A percentile compares a stretch with the other conserved stretches of the same genome.
Conservation (phyloP, 2,797 vertebrate species). For the Apogon talboti region DNA sequence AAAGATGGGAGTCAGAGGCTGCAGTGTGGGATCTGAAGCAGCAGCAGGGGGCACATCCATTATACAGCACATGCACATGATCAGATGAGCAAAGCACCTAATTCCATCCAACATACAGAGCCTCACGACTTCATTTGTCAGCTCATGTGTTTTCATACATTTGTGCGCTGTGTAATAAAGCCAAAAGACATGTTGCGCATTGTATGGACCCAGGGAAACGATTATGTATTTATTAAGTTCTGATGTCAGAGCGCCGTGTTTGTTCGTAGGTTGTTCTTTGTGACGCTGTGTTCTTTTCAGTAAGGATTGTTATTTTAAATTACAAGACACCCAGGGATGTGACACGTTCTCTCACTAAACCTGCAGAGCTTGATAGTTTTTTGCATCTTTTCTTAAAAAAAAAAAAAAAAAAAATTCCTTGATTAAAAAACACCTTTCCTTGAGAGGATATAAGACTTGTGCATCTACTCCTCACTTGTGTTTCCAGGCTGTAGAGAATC, state of each 20-base stretch:
- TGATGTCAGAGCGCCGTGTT: slow-evolving; percentile 19
- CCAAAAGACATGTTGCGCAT: slow-evolving; percentile 3
- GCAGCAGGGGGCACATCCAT: slow-evolving; percentile 70
- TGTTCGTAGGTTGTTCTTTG: slow-evolving; percentile 2
- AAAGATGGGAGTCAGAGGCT: slow-evolving; percentile 39
- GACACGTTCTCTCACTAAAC: not conserved
- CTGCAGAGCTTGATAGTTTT: too few species aligned
- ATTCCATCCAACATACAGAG: slow-evolving; percentile 34
- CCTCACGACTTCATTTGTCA: slow-evolving; percentile 20
- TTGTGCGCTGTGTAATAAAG: slow-evolving; percentile 35
- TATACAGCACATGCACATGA: slow-evolving; percentile 69
- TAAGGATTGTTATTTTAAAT: not conserved
- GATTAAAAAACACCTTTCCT: too few species aligned
- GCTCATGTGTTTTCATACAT: slow-evolving; percentile 24
- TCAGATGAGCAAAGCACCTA: slow-evolving; percentile 54
- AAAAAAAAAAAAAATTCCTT: too few species aligned
- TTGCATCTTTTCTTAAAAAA: too few species aligned
- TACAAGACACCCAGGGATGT: not conserved
- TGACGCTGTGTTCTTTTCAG: not conserved
- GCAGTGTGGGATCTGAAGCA: slow-evolving; percentile 52
- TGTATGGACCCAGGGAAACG: not conserved
- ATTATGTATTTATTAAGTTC: slow-evolving; percentile 18
- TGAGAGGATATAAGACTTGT: too few species aligned
- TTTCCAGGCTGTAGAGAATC: too few species aligned
- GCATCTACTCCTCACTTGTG: too few species aligned